These are phyloP conservation scores for Ceratina australensis DNA, from an alignment of 1,140 invertebrate species.

Conservation along the genomic window DNA sequence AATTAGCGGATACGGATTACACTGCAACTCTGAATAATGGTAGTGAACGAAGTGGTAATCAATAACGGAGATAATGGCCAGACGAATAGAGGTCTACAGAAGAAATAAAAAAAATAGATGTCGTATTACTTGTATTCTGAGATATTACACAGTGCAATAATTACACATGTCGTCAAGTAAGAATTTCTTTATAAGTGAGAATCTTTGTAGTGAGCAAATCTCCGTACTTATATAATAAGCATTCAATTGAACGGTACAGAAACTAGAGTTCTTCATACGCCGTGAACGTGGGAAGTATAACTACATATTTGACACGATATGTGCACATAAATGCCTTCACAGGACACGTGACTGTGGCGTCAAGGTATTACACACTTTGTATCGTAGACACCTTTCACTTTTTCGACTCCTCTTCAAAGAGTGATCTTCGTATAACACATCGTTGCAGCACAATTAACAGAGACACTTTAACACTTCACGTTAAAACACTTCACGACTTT, in stretches of 20 bases:
- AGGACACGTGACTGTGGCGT: neutral
- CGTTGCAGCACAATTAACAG: neutral
- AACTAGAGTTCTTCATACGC: neutral
- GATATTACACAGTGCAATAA: neutral
- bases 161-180: neutral
- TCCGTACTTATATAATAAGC: neutral
- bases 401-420: neutral
- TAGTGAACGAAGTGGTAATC: conserved; percentile 9
- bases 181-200: no score
- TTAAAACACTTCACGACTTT: neutral
- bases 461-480: no score
- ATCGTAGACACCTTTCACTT: neutral
- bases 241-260: neutral
- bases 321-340: neutral
- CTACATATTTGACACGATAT: neutral
- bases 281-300: neutral
- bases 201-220: neutral
- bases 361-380: conserved; percentile 1
- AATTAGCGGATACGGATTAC: no score
- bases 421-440: neutral
- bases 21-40: no score
- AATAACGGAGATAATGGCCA: conserved; percentile 32
- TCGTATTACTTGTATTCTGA: neutral
- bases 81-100: neutral
- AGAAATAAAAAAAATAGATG: neutral